These are phyloP conservation scores for Wiebesia pumilae DNA, from an alignment of 1,140 invertebrate genomes.

Conservation along the genomic window DNA sequence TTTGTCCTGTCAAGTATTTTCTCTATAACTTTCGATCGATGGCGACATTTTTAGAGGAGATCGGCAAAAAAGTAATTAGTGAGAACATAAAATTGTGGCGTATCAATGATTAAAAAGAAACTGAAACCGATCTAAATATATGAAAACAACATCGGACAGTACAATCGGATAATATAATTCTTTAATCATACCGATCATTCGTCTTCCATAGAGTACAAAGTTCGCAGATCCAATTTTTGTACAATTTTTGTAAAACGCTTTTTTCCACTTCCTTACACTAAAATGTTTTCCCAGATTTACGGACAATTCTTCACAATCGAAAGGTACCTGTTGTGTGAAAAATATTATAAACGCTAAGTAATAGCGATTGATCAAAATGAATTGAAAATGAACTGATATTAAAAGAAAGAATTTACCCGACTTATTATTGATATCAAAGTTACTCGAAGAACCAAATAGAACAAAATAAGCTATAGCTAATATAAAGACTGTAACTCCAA, in stretches of 20 bases:
- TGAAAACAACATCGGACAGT: not conserved
- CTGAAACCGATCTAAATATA: conserved; percentile 6
- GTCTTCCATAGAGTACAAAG: conserved; percentile 72
- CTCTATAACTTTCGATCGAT: not conserved
- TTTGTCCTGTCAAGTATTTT: conserved; percentile 40
- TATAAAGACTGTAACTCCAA: not conserved
- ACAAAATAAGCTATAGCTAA: not conserved
- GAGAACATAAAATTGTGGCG: conserved; percentile 10
- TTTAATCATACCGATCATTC: conserved; percentile 54
- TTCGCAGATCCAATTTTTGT: conserved; percentile 32
- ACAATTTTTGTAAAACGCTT: conserved; percentile 27
- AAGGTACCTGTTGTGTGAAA: conserved; percentile 30
- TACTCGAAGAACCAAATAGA: no score
- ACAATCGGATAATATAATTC: conserved; percentile 32
- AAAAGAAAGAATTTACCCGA: not conserved
- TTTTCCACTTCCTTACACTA: not conserved
- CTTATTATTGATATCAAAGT: not conserved
- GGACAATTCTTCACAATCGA: conserved; percentile 52
- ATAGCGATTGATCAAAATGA: not conserved
- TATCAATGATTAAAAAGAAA: not conserved
- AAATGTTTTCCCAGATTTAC: conserved; percentile 3
- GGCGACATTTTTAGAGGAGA: not conserved
- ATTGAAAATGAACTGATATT: not conserved
- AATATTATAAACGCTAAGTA: not conserved
- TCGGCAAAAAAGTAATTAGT: conserved; percentile 10